Evolutionary conservation across 37 sponge, comb jelly and placozoan species (phyloP).

Genomic region (Agelas oroides): DNA sequence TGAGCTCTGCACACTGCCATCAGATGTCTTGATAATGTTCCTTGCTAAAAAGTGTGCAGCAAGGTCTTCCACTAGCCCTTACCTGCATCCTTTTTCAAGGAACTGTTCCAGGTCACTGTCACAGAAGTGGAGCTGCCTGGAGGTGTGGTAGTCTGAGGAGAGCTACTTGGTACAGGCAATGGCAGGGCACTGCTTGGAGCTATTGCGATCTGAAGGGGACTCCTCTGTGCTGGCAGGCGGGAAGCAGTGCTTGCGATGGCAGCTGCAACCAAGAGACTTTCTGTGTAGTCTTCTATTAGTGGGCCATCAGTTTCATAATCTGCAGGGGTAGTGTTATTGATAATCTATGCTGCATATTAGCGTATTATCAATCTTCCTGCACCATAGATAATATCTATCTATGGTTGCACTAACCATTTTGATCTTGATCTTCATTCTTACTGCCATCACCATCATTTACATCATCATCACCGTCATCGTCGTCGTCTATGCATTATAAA

Average conservation of each 20-base stretch:
- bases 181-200: too few relatives aligned
- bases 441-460: neutral
- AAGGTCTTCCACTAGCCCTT: neutral
- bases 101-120: neutral
- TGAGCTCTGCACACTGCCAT: neutral
- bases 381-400: too few relatives aligned
- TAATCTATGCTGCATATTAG: too few relatives aligned
- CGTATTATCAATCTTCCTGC: too few relatives aligned
- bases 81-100: conserved; percentile 2
- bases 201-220: too few relatives aligned
- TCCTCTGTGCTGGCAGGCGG: too few relatives aligned
- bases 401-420: neutral
- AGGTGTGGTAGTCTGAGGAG: neutral
- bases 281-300: too few relatives aligned
- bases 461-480: neutral
- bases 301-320: too few relatives aligned
- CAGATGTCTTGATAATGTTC: neutral
- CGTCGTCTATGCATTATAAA: too few relatives aligned
- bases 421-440: neutral
- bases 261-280: too few relatives aligned
- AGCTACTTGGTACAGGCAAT: neutral
- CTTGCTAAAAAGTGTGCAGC: neutral
- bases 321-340: too few relatives aligned
- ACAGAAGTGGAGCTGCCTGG: neutral
- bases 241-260: too few relatives aligned